Conservation (phyloP, 2,113 vertebrate species). For the Campylorhamphus procurvoides region DNA sequence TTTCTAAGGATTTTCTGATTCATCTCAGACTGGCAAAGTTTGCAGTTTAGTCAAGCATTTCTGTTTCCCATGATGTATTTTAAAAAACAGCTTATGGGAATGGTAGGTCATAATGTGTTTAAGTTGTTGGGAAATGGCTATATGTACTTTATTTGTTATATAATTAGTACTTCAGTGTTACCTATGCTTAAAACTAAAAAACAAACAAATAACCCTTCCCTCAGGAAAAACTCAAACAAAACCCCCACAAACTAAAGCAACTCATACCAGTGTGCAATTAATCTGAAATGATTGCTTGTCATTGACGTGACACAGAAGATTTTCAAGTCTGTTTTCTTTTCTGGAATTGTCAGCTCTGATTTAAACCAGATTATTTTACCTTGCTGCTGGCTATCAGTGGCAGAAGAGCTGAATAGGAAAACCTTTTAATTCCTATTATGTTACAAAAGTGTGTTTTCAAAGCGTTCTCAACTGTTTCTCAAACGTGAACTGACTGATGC, state of each 20-base stretch:
- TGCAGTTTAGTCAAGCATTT: neutral
- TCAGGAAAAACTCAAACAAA: neutral
- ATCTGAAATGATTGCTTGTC: neutral
- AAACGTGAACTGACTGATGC: neutral
- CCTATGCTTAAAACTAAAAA: neutral
- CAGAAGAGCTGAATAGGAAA: neutral
- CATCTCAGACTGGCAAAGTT: neutral
- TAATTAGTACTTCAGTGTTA: neutral
- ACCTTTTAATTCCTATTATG: neutral
- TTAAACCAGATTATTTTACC: neutral
- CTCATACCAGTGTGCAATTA: neutral
- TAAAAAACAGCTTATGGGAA: neutral
- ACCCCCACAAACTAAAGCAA: neutral
- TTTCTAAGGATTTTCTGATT: neutral
- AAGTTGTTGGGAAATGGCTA: neutral
- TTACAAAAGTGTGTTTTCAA: neutral
- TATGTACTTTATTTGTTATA: neutral
- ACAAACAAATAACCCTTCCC: fast-evolving
- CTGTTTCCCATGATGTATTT: neutral
- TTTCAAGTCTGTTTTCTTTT: neutral
- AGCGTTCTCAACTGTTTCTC: neutral
- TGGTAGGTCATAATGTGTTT: neutral
- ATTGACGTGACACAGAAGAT: neutral
- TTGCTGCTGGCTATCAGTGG: neutral
- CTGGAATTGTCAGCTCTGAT: neutral